Evolutionary conservation across 2,888 invertebrate species (phyloP).

Genomic region (Aporophyla lueneburgensis): DNA sequence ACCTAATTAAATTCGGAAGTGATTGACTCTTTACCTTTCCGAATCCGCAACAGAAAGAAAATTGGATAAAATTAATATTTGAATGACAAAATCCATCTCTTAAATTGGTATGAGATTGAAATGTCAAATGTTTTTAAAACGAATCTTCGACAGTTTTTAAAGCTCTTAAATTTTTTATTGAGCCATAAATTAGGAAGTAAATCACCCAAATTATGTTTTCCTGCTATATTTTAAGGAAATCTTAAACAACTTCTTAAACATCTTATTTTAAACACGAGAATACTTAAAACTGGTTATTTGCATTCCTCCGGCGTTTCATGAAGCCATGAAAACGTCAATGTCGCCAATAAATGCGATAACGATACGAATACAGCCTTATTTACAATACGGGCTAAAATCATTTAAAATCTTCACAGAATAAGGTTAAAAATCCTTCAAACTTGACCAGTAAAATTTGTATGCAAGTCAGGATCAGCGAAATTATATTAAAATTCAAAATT

Average conservation of each 20-base stretch:
- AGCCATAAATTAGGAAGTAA: slow-evolving; percentile 24
- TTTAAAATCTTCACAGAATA: slow-evolving; percentile 4
- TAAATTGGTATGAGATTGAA: slow-evolving; percentile 26
- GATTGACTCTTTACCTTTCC: not conserved
- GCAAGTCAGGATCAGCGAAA: slow-evolving; percentile 46
- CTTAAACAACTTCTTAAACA: slow-evolving; percentile 31
- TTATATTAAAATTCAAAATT: slow-evolving; percentile 50
- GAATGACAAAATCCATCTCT: not conserved
- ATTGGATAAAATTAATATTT: not conserved
- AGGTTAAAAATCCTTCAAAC: slow-evolving; percentile 20
- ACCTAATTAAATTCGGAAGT: not conserved
- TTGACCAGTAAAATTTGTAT: slow-evolving; percentile 21
- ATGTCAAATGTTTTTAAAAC: slow-evolving; percentile 28
- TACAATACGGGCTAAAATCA: slow-evolving; percentile 29
- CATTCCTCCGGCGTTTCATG: slow-evolving; percentile 64
- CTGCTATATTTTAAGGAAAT: slow-evolving; percentile 36
- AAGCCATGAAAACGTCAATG: slow-evolving; percentile 71
- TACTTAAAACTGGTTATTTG: slow-evolving; percentile 61
- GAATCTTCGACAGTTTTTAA: slow-evolving; percentile 14
- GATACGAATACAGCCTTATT: slow-evolving; percentile 42
- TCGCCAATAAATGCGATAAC: slow-evolving; percentile 61
- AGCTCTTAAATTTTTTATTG: slow-evolving; percentile 31
- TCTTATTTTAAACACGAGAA: slow-evolving; percentile 52
- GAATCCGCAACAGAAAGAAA: not conserved
- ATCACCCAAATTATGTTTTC: slow-evolving; percentile 25